These are phyloP conservation scores for Thalassaphorura encarpata DNA, from an alignment of 1,140 invertebrate species.

Conservation along the genomic window DNA sequence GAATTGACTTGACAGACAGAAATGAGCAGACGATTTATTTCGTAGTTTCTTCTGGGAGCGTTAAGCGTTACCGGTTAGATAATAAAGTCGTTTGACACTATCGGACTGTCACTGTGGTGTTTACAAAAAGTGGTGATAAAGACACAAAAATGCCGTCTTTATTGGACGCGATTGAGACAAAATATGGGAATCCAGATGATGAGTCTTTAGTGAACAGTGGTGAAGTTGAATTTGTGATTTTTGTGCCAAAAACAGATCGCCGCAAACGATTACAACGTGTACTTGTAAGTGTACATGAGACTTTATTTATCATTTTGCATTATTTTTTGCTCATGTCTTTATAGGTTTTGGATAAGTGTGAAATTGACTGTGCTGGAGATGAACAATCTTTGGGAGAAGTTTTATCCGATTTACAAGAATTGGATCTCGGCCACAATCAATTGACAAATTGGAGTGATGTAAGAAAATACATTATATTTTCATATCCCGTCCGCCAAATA, in stretches of 20 bases:
- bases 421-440: constrained; percentile 82
- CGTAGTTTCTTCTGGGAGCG: too few species aligned
- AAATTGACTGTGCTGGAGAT: constrained; percentile 71
- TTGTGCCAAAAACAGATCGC: not conserved
- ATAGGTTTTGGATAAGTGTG: constrained; percentile 68
- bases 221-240: constrained; percentile 1
- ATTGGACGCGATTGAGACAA: constrained; percentile 69
- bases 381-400: constrained; percentile 54
- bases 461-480: constrained; percentile 29
- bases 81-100: too few species aligned
- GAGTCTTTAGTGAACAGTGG: not conserved
- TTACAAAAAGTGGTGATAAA: too few species aligned
- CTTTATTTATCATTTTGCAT: not conserved
- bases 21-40: too few species aligned
- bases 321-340: not conserved
- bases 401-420: constrained; percentile 70
- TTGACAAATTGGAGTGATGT: constrained; percentile 73
- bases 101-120: too few species aligned
- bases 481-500: too few species aligned
- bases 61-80: too few species aligned
- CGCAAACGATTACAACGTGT: not conserved
- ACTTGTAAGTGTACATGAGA: not conserved
- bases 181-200: constrained; percentile 54
- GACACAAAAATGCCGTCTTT: constrained; percentile 64
- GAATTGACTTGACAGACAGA: too few species aligned